These are phyloP conservation scores for Metopia argyrocephala DNA, from an alignment of 2,888 invertebrate species.

Conservation along the genomic window DNA sequence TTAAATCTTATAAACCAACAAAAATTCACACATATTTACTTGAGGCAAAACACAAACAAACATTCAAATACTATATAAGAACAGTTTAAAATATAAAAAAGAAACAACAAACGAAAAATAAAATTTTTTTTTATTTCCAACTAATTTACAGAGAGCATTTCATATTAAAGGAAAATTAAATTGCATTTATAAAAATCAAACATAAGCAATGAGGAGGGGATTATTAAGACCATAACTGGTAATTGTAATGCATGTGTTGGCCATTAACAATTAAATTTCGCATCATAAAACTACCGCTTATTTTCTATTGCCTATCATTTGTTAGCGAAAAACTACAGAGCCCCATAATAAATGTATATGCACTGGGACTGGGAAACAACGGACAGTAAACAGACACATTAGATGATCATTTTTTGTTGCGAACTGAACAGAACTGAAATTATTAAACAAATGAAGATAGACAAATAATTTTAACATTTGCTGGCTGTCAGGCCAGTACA, in stretches of 20 bases:
- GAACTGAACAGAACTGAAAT: not conserved
- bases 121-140: slow-evolving; percentile 41
- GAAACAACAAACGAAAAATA: slow-evolving; percentile 40
- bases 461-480: slow-evolving; percentile 36
- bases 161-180: slow-evolving; percentile 16
- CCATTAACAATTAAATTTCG: slow-evolving; percentile 60
- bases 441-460: slow-evolving; percentile 36
- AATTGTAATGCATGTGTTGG: slow-evolving; percentile 40
- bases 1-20: not conserved
- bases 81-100: not conserved
- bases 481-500: not conserved
- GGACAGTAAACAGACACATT: not conserved
- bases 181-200: not conserved
- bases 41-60: not conserved
- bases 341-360: not conserved
- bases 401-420: not conserved
- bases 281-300: slow-evolving; percentile 58
- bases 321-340: slow-evolving; percentile 37
- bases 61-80: not conserved
- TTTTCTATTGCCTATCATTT: slow-evolving; percentile 58
- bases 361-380: not conserved
- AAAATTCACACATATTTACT: slow-evolving; percentile 46
- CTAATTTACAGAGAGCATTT: slow-evolving; percentile 28
- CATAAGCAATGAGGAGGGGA: not conserved
- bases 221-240: not conserved